Evolutionary conservation across 2,888 invertebrate genomes (phyloP).

Genomic region (Coremacera marginata): DNA sequence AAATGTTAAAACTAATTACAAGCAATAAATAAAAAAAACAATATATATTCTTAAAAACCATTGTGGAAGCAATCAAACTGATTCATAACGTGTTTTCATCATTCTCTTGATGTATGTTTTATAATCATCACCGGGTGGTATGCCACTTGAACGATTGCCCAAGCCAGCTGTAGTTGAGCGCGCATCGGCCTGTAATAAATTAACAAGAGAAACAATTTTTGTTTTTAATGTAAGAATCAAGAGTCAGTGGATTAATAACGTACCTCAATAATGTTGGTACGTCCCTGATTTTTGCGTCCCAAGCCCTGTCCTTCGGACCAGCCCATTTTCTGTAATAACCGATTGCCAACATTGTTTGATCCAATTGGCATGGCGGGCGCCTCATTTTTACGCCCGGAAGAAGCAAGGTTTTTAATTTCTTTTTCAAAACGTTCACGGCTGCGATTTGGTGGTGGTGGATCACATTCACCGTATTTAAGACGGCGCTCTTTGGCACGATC

Average conservation of each 20-base stretch:
- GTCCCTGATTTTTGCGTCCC: slow-evolving; percentile 92
- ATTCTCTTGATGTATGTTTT: slow-evolving; percentile 70
- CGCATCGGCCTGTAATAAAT: not conserved
- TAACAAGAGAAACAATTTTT: not conserved
- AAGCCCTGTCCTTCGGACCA: slow-evolving; percentile 98
- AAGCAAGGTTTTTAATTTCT: slow-evolving; percentile 69
- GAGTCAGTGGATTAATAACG: not conserved
- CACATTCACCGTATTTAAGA: slow-evolving; percentile 91
- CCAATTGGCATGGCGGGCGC: slow-evolving; percentile 72
- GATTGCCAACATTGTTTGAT: slow-evolving; percentile 93
- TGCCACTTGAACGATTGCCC: slow-evolving; percentile 76
- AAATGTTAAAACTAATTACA: slow-evolving; percentile 22
- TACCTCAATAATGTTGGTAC: slow-evolving; percentile 93
- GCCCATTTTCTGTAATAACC: slow-evolving; percentile 97
- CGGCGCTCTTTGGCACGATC: slow-evolving; percentile 97
- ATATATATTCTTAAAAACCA: slow-evolving; percentile 13
- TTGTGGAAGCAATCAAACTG: slow-evolving; percentile 54
- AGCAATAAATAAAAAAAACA: not conserved
- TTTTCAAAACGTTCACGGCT: slow-evolving; percentile 81
- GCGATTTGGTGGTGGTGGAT: slow-evolving; percentile 78
- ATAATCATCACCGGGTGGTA: slow-evolving; percentile 67
- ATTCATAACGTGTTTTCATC: slow-evolving; percentile 70
- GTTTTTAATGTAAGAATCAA: not conserved
- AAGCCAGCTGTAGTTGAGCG: slow-evolving; percentile 82
- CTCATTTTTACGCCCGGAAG: slow-evolving; percentile 64